These are phyloP conservation scores for Ips typographus DNA, from an alignment of 1,140 invertebrate genomes.

Conservation along the genomic window DNA sequence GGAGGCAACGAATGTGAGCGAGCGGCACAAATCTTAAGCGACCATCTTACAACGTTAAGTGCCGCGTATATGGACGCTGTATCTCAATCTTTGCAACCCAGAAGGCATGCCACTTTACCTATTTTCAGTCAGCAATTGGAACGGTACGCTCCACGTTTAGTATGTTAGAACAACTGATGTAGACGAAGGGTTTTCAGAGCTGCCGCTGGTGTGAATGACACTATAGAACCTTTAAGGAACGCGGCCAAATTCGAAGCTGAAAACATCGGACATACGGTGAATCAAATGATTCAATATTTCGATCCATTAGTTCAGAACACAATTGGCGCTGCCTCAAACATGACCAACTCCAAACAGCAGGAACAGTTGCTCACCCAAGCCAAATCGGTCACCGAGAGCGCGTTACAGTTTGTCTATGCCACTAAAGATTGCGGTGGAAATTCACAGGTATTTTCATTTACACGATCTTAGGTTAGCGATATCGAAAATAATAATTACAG, in stretches of 20 bases:
- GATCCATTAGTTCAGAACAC: slow-evolving; percentile 81
- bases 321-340: slow-evolving; percentile 86
- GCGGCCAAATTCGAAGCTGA: slow-evolving; percentile 91
- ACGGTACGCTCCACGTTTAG: slow-evolving; percentile 16
- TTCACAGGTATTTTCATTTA: slow-evolving; percentile 63
- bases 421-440: slow-evolving; percentile 93
- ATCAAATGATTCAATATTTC: slow-evolving; percentile 79
- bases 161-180: not conserved
- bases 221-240: slow-evolving; percentile 76
- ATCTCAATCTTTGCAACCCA: slow-evolving; percentile 74
- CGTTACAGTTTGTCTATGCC: slow-evolving; percentile 80
- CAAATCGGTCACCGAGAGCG: slow-evolving; percentile 91
- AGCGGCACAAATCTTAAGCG: slow-evolving; percentile 76
- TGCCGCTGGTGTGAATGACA: slow-evolving; percentile 74
- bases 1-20: slow-evolving; percentile 92
- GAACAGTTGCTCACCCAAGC: slow-evolving; percentile 87
- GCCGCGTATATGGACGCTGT: slow-evolving; percentile 84
- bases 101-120: slow-evolving; percentile 76
- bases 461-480: not conserved
- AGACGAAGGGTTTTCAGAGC: slow-evolving; percentile 50
- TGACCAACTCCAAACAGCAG: slow-evolving; percentile 88
- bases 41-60: slow-evolving; percentile 80
- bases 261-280: slow-evolving; percentile 86
- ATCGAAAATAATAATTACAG: slow-evolving; percentile 47
- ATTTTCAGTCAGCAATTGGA: slow-evolving; percentile 54